A percentile compares a stretch with the other conserved stretches of the same genome.
phyloP scores from a whole-genome alignment of 2,888 invertebrate species.

The Lysandra coridon region DNA sequence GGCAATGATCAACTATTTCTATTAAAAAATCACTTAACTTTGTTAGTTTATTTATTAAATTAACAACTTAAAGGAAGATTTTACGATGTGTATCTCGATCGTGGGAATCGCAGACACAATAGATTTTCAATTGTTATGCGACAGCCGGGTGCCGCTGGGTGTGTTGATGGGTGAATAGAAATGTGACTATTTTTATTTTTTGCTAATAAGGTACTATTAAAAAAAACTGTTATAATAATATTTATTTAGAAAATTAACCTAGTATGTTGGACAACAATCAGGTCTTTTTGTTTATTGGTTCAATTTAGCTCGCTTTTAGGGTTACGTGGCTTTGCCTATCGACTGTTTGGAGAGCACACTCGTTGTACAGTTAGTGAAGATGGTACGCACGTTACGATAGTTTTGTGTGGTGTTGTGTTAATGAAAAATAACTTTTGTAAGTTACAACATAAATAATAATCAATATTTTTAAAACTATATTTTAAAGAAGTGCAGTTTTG shows the following conservation, averaged over 20 bases:
- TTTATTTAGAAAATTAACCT: no score
- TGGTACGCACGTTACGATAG: conserved; percentile 9
- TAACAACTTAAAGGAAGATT: not conserved
- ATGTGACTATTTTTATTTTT: no score
- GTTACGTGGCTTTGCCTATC: not conserved
- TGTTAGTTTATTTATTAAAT: not conserved
- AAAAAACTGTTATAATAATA: no score
- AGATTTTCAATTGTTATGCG: no score
- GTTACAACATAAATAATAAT: not conserved
- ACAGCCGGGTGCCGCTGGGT: no score
- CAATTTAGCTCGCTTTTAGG: not conserved
- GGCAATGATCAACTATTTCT: not conserved
- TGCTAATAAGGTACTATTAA: no score
- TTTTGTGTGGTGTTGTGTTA: conserved; percentile 15
- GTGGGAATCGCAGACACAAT: no score
- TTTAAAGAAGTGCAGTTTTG: not conserved
- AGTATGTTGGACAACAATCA: not conserved
- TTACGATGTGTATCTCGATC: not conserved
- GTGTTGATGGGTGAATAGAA: no score
- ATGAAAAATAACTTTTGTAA: not conserved
- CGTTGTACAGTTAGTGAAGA: conserved; percentile 18
- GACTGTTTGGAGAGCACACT: conserved; percentile 4
- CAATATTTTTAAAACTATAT: no score
- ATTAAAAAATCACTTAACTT: not conserved
- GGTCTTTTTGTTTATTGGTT: not conserved